These are phyloP conservation scores for Dusona sp. DNA, from an alignment of 2,888 invertebrate genomes.

Conservation along the genomic window DNA sequence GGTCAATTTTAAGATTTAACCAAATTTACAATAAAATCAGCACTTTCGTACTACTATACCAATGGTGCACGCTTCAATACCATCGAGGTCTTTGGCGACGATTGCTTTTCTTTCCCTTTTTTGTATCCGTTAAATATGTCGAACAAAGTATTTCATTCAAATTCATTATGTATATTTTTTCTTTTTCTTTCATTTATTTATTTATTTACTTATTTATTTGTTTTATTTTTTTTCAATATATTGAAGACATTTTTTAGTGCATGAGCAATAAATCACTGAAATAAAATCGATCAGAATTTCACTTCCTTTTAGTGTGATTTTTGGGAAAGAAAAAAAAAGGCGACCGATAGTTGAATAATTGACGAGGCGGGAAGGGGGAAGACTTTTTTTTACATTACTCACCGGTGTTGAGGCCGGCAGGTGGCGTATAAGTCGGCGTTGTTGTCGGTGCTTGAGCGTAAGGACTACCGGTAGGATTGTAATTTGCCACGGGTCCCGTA, in stretches of 20 bases:
- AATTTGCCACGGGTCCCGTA: conserved; percentile 97
- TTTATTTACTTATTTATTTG: too few species aligned
- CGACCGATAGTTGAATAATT: not conserved
- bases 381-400: conserved; percentile 46
- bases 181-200: too few species aligned
- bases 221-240: too few species aligned
- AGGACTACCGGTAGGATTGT: conserved; percentile 98
- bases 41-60: too few species aligned
- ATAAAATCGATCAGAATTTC: too few species aligned
- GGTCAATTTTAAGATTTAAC: too few species aligned
- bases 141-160: not conserved
- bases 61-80: not conserved
- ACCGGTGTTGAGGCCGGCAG: conserved; percentile 85
- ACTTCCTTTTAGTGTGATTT: not conserved
- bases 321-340: conserved; percentile 6
- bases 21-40: too few species aligned
- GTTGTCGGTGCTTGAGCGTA: conserved; percentile 90
- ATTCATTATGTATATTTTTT: too few species aligned
- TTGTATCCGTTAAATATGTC: not conserved
- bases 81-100: not conserved
- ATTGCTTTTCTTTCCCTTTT: not conserved
- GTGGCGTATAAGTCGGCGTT: conserved; percentile 82
- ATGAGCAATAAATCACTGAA: too few species aligned
- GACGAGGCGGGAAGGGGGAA: not conserved
- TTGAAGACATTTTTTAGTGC: too few species aligned